A percentile compares a stretch with the other conserved stretches of the same genome.
phyloP scores from a whole-genome alignment of 2,888 invertebrate species.

The Drosophila maculinotata region DNA sequence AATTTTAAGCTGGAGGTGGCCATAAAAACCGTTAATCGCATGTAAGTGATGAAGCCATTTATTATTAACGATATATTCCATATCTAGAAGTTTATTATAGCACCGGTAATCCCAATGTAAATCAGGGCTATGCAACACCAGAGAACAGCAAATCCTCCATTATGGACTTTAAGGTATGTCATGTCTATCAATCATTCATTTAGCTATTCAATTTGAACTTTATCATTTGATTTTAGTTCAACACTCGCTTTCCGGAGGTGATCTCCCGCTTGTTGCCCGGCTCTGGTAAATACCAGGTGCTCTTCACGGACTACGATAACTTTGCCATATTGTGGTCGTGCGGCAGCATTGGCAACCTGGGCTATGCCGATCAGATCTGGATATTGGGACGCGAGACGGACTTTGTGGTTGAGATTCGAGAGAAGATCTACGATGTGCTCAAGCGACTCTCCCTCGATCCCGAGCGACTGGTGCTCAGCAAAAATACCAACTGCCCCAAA shows the following conservation, averaged over 20 bases:
- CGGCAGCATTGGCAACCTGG: conserved; percentile 87
- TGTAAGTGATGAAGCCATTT: conserved; percentile 85
- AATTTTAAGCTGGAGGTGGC: conserved; percentile 88
- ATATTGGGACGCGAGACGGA: conserved; percentile 89
- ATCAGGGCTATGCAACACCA: conserved; percentile 88
- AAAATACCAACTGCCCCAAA: conserved; percentile 88
- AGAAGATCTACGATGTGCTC: conserved; percentile 88
- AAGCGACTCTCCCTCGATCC: conserved; percentile 88
- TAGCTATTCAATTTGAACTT: neutral
- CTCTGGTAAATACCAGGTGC: conserved; percentile 89
- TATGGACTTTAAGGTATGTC: conserved; percentile 85
- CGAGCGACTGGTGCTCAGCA: conserved; percentile 89
- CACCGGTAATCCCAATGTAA: conserved; percentile 87
- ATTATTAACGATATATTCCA: too few species aligned
- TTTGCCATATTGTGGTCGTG: conserved; percentile 92
- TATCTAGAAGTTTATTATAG: conserved; percentile 86
- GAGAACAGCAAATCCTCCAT: conserved; percentile 86
- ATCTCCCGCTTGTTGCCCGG: conserved; percentile 90
- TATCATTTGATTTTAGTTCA: conserved; percentile 84
- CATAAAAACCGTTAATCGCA: conserved; percentile 88
- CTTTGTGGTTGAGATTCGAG: conserved; percentile 88
- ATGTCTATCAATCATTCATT: neutral
- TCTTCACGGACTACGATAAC: conserved; percentile 90
- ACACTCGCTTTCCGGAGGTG: conserved; percentile 88
- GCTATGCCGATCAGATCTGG: conserved; percentile 89